Conservation (phyloP, 2,797 vertebrate species). For the Channallabes apus region DNA sequence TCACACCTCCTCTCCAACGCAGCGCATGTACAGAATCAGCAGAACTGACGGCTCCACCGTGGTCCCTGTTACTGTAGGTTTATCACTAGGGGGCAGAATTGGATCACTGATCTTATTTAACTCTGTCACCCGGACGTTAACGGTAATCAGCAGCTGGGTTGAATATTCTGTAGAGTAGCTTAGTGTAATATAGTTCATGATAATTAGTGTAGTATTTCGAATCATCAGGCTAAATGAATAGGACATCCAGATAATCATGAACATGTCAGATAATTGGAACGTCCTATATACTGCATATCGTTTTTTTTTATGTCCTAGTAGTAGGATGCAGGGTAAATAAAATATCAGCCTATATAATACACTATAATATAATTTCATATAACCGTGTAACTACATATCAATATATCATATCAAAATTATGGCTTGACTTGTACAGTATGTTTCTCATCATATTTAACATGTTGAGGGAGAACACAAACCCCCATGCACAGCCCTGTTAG, state of each 20-base stretch:
- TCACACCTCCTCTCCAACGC: constrained; percentile 48
- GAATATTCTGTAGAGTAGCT: neutral
- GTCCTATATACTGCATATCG: too few species aligned
- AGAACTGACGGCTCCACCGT: constrained; percentile 19
- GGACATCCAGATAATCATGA: neutral
- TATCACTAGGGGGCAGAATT: constrained; percentile 81
- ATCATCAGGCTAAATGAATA: neutral
- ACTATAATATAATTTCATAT: neutral
- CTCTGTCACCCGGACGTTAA: neutral
- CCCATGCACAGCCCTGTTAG: neutral
- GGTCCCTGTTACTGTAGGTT: constrained; percentile 45
- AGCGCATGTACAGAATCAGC: constrained; percentile 15
- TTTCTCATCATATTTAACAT: neutral
- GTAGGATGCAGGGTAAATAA: neutral
- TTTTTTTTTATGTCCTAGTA: too few species aligned
- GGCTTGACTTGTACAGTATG: neutral
- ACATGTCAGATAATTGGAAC: neutral
- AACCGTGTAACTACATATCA: neutral
- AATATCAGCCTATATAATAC: too few species aligned
- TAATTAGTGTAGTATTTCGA: neutral
- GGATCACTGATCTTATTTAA: constrained; percentile 69
- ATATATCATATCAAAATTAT: neutral
- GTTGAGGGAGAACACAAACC: neutral
- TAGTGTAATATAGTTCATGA: neutral
- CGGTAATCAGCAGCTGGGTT: neutral